phyloP scores from a whole-genome alignment of 2,113 vertebrate genomes.

The Burhinus oedicnemus region DNA sequence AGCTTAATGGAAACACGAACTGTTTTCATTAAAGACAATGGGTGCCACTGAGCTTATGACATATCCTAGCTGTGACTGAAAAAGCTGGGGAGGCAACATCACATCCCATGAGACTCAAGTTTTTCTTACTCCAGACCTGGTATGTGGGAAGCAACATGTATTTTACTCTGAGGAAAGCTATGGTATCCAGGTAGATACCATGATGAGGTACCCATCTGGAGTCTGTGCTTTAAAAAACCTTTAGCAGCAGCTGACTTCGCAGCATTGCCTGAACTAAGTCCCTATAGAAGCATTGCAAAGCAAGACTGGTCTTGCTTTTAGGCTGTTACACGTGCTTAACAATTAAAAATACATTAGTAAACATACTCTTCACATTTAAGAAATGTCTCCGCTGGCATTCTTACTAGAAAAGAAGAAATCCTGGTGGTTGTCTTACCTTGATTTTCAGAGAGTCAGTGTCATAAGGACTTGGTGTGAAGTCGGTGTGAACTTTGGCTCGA shows the following conservation, averaged over 20 bases:
- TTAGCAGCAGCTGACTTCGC: neutral
- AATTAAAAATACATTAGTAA: neutral
- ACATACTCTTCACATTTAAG: neutral
- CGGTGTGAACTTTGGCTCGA: slow-evolving; percentile 89
- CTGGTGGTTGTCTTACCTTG: slow-evolving; percentile 77
- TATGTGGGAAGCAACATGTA: neutral
- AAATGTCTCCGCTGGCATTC: fast-evolving
- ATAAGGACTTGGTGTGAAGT: slow-evolving; percentile 92
- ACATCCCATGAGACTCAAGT: neutral
- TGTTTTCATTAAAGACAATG: neutral
- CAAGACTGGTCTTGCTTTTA: neutral
- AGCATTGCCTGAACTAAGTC: neutral
- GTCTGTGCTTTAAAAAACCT: neutral
- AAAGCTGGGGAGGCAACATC: neutral
- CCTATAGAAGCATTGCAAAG: neutral
- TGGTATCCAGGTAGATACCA: neutral
- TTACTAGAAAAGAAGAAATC: neutral
- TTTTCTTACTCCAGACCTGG: neutral
- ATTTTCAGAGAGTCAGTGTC: slow-evolving; percentile 93
- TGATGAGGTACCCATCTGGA: neutral
- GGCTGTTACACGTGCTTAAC: fast-evolving
- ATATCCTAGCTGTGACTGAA: neutral
- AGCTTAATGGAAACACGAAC: neutral
- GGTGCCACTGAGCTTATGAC: neutral
- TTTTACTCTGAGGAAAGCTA: neutral